Evolutionary conservation across 1,140 invertebrate species (phyloP), one percentile per base, ranked within the genome.

Genomic region (Atta cephalotes): DNA sequence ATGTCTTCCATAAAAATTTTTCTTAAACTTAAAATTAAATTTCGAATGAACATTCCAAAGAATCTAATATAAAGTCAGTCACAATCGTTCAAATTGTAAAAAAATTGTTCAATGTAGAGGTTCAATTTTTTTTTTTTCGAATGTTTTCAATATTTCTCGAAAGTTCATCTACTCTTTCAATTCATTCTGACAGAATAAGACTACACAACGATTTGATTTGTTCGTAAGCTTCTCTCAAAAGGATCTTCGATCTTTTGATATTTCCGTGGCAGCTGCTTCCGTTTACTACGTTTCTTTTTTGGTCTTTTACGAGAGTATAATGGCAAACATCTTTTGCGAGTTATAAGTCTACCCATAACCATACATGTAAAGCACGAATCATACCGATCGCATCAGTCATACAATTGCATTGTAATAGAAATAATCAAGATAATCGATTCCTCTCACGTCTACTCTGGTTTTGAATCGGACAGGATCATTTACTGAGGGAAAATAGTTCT

Each of bases 361-460:
- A 25, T 51, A 51, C 5, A 53, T 18, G 28, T 74, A 74, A 53
- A 74, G 16, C 28, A 39, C 7, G 35, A 39, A 39, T 39, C 35
- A 39, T 7, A 10, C 71, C 21, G 31, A 1, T 53, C 16, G 18
- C 51, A n/a, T 18, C 18, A 18, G 16, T 25, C 45, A 71, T 71
- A 71, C 45, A 21, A 74, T 74, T 1, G 2, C 25, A 39, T 31
- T 3, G 18, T 68, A 74, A 74, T 74, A 31, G 71, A 28, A 53
- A 53, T 74, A 71, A 71, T 71, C 49, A 49, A 74, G 49, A 16
- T 28, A 53, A 56, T 74, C 71, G 25, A 74, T 56, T 74, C 71
- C 49, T 18, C 9, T 74, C 71, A 74, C 71, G 71, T 74, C 2
- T 18, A 74, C 35, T 68, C 31, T 51, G 49, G 9, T 74, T 74